Evolutionary conservation across 2,113 vertebrate species (phyloP).

Genomic region (Ophthalmolycus amberensis): DNA sequence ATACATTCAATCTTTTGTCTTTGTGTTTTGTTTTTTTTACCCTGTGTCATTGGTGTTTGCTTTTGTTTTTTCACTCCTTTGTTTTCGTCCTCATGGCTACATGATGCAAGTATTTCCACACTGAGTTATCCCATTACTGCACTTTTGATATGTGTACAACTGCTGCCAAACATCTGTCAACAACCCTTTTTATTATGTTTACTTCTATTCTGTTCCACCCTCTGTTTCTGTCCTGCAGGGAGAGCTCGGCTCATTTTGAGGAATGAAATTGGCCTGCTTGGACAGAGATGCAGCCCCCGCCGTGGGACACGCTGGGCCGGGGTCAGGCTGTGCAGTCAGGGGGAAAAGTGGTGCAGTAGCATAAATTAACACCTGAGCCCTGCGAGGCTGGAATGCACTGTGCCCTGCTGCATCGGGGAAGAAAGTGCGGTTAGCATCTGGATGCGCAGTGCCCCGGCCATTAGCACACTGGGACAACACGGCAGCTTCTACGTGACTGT

Average conservation of each 20-base stretch:
- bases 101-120: constrained; percentile 58
- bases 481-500: constrained; percentile 5
- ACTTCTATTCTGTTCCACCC: background rate
- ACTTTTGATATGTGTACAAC: background rate
- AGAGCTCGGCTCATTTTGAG: constrained; percentile 15
- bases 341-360: constrained; percentile 68
- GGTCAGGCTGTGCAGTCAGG: constrained; percentile 66
- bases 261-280: background rate
- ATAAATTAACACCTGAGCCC: constrained; percentile 82
- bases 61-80: constrained; percentile 19
- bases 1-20: constrained; percentile 28
- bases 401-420: constrained; percentile 48
- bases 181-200: constrained; percentile 10
- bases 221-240: background rate
- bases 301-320: constrained; percentile 41
- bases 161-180: constrained; percentile 40
- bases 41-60: constrained; percentile 2
- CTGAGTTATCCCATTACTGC: constrained; percentile 23
- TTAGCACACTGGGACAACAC: constrained; percentile 53
- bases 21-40: background rate
- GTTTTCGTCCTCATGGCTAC: constrained; percentile 20
- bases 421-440: constrained; percentile 74
- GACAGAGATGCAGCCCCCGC: constrained; percentile 38
- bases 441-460: constrained; percentile 63
- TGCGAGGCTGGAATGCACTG: constrained; percentile 43